Base-by-base conservation (phyloP, 1,140 invertebrate genomes). In the Anastrepha obliqua region DNA sequence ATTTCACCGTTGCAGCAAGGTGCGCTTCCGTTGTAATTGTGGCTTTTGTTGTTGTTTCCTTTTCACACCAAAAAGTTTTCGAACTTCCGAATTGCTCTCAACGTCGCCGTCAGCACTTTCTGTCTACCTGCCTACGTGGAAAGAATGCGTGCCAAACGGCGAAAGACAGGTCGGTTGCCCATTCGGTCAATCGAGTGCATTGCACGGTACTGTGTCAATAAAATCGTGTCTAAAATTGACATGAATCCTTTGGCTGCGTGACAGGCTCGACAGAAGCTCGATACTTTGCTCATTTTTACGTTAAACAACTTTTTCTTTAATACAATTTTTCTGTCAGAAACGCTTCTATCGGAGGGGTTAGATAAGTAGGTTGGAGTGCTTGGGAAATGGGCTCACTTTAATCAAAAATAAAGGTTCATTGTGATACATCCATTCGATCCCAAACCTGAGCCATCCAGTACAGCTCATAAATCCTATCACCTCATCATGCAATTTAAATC, bases 181-280 rank as follows among this genome's bases (percentile, higher is more conserved):
- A 81, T 17, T 81, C 74, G 74, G 74, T 81, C 74, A 81, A 47
- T 15, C 47, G 74, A 20, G 74, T 81, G 47, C 74, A 81, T 58
- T 58, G 74, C 74, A 51, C 9, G 44, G 44, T 81, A 47, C n/a
- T 29, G 20, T 9, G 20, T 55, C 74, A 81, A 81, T 81, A 29
- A 55, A 44, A 55, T 20, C 51, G 15, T 78, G 60, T 5, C 15
- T 4, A 62, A 62, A 9, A 15, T 62, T 62, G 60, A 4, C n/a
- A 62, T 62, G 15, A 62, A 62, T 8, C 15, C 15, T 9, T 17
- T 15, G 60, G n/a, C 15, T 62, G 13, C 15, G 1, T 15, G 17
- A 6, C 51, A 11, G 9, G 2, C 5, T 13, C 17, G n/a, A 29
- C n/a, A 78, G n/a, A 15, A 2, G 7, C n/a, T 78, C 47, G 74